Evolutionary conservation across 2,113 vertebrate genomes (phyloP).

Genomic region (Amazona guildingii): DNA sequence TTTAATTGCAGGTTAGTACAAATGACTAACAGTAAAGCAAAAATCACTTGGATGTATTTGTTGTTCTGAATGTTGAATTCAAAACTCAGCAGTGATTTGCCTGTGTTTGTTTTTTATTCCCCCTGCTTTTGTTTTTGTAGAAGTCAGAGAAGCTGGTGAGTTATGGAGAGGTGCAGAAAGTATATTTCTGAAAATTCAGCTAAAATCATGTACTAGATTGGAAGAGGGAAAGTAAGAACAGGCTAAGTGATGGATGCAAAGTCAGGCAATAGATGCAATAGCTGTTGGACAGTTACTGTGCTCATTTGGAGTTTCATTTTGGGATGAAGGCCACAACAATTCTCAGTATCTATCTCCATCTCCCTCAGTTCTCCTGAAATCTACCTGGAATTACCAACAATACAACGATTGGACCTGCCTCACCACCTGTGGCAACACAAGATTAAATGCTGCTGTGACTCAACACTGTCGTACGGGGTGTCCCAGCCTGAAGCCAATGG

Average conservation of each 20-base stretch:
- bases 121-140: background rate
- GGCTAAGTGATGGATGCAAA: background rate
- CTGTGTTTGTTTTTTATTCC: background rate
- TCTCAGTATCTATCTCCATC: background rate
- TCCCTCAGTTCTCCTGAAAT: background rate
- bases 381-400: background rate
- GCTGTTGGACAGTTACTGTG: background rate
- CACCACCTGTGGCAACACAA: background rate
- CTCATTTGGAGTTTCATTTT: background rate
- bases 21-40: constrained; percentile 57
- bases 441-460: background rate
- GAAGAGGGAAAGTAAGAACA: background rate
- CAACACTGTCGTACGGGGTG: background rate
- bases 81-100: background rate
- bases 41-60: background rate
- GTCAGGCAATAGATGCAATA: background rate
- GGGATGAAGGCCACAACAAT: background rate
- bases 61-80: background rate
- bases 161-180: background rate
- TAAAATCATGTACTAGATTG: background rate
- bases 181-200: background rate
- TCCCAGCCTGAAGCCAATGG: background rate
- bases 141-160: background rate
- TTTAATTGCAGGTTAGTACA: constrained; percentile 62
- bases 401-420: fast-evolving